These are phyloP conservation scores for Arrhamphus sclerolepis DNA, from an alignment of 2,797 vertebrate genomes.

Conservation along the genomic window DNA sequence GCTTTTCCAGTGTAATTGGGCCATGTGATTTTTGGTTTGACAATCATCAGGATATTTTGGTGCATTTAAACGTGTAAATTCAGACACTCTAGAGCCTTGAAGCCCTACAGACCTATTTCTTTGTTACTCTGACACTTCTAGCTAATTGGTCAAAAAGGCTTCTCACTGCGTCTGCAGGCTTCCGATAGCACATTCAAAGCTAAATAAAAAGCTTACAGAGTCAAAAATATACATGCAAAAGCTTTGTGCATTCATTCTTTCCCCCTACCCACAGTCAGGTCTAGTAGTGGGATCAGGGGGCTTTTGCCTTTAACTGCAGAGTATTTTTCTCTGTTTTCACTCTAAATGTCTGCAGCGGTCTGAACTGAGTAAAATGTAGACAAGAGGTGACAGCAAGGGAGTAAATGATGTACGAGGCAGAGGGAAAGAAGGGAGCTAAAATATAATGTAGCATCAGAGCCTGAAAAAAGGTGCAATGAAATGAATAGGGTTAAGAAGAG, in stretches of 20 bases:
- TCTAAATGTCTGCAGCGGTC: slow-evolving; percentile 56
- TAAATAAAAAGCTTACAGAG: slow-evolving; percentile 26
- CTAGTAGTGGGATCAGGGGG: slow-evolving; percentile 12
- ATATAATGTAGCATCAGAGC: slow-evolving; percentile 46
- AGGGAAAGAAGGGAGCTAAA: slow-evolving; percentile 28
- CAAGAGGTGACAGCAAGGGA: slow-evolving; percentile 45
- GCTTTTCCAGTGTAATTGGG: no score
- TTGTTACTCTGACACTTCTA: slow-evolving; percentile 17
- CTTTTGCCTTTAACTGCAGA: slow-evolving; percentile 53
- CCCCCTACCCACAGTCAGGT: slow-evolving; percentile 11
- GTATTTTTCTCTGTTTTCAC: slow-evolving; percentile 34
- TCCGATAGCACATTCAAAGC: slow-evolving; percentile 19
- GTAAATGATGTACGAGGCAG: slow-evolving; percentile 26
- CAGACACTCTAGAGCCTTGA: neutral
- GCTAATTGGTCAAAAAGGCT: slow-evolving; percentile 33
- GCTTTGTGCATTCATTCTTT: slow-evolving; percentile 24
- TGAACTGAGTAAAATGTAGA: slow-evolving; percentile 56
- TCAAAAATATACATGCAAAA: slow-evolving; percentile 19
- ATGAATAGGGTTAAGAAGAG: slow-evolving; percentile 45
- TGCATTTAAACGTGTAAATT: neutral
- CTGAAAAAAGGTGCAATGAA: slow-evolving; percentile 50
- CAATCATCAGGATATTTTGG: no score
- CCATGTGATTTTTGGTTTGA: neutral
- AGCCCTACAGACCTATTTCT: slow-evolving; percentile 4
- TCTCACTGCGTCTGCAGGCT: slow-evolving; percentile 3